Evolutionary conservation across 2,797 vertebrate genomes (phyloP).

Genomic region (Sandelia bainsii): DNA sequence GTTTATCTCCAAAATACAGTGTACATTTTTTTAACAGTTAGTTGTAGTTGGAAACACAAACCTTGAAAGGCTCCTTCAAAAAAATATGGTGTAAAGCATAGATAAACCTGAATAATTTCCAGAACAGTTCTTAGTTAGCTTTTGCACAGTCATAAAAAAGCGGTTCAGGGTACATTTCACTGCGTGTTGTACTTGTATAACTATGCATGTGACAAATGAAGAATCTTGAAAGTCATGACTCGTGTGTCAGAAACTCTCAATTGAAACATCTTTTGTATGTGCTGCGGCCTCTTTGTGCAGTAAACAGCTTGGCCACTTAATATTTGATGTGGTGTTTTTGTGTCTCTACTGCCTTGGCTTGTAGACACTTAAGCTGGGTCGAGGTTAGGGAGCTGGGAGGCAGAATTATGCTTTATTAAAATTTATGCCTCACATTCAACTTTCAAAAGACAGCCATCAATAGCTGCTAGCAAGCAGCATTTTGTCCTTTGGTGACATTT

Average conservation of each 20-base stretch:
- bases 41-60: no score
- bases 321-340: constrained; percentile 48
- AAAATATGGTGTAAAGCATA: background rate
- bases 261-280: background rate
- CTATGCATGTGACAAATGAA: no score
- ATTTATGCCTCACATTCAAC: constrained; percentile 33
- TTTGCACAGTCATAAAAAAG: no score
- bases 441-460: constrained; percentile 7
- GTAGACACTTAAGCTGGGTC: constrained; percentile 23
- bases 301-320: constrained; percentile 31
- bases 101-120: constrained; percentile 29
- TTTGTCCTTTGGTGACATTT: constrained; percentile 17
- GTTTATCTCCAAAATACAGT: no score
- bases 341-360: constrained; percentile 16
- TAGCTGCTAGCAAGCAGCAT: background rate
- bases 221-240: constrained; percentile 1
- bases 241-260: background rate
- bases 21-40: no score
- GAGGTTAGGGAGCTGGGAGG: constrained; percentile 22
- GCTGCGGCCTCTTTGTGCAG: background rate
- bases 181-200: no score
- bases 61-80: no score
- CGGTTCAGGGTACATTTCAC: no score
- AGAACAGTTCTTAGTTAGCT: no score
- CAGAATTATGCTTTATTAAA: constrained; percentile 39